Evolutionary conservation across 2,797 vertebrate species (phyloP), one percentile per base, ranked within the genome.

Genomic region (Morus bassanus): DNA sequence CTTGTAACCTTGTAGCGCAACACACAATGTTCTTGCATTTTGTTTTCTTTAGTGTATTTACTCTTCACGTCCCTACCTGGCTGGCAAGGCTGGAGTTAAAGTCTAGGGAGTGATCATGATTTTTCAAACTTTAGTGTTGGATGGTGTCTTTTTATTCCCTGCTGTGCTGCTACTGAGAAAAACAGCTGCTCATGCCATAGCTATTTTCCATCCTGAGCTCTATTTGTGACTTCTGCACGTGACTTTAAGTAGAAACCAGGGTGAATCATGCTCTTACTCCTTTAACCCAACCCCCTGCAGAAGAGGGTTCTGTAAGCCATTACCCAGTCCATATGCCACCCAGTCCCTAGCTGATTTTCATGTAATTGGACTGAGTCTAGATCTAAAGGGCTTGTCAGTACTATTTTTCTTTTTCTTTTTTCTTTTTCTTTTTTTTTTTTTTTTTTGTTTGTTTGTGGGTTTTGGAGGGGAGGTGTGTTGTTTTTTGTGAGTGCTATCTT

Each of bases 201-300:
- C 41, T 95, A 3, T 94, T 96, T 94, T 91, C 67, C 45, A 91
- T 92, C 46, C 41, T 70, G 37, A 90, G 48, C 57, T 91, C 74
- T 95, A 56, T 91, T 89, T 96, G 41, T 80, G 77, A 60, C 56
- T 92, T 94, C 79, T 81, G 39, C 65, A 53, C 43, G n/a, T 88
- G 83, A 95, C 43, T 95, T 80, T 56, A 56, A 85, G 51, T 39
- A 73, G 59, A 86, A 95, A 83, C 27, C 51, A 85, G 12, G 7
- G 51, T 92, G 60, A 93, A 87, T 95, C 84, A 85, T 56, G 25
- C 43, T 78, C 18, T 78, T 77, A 80, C 15, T 88, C 33, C 33
- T 82, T 81, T 61, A 77, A 73, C 46, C n/a, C 33, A 88, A 2
- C 8, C 41, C 27, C 15, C 64, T 61, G 15, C 33, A 73, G 65